Conservation (phyloP, 2,888 invertebrate genomes). For the Liodrosophila aerea region DNA sequence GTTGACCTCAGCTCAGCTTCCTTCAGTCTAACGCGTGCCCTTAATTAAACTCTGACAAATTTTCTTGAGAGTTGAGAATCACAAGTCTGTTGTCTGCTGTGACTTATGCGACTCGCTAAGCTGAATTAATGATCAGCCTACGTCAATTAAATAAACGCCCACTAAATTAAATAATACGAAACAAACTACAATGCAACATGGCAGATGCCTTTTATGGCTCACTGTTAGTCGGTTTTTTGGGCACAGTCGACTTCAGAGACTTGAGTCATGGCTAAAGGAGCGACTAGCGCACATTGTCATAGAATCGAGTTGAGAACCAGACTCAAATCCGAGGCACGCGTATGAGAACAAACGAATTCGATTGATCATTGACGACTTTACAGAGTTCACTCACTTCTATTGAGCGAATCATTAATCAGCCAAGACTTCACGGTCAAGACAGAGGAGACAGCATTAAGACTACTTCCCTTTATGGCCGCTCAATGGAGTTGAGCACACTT, state of each 20-base stretch:
- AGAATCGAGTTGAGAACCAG: constrained; percentile 27
- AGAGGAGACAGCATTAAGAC: too few species aligned
- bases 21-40: constrained; percentile 41
- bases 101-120: constrained; percentile 26
- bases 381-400: constrained; percentile 25
- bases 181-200: constrained; percentile 28
- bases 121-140: constrained; percentile 59
- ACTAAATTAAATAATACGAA: constrained; percentile 32
- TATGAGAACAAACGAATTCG: constrained; percentile 20
- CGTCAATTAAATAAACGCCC: constrained; percentile 58
- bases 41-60: constrained; percentile 54
- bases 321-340: constrained; percentile 30
- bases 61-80: constrained; percentile 19
- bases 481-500: constrained; percentile 32
- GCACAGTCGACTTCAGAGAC: constrained; percentile 41
- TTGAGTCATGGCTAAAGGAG: constrained; percentile 47
- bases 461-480: constrained; percentile 53
- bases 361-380: constrained; percentile 37
- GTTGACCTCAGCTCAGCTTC: constrained; percentile 55
- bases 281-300: constrained; percentile 19
- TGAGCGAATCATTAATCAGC: constrained; percentile 59
- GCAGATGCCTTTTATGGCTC: constrained; percentile 55
- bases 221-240: constrained; percentile 41
- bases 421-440: constrained; percentile 52
- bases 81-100: too few species aligned